Percentiles rank a stretch among this genome's conserved stretches.
These are phyloP conservation scores for Aphelocoma californica DNA, from an alignment of 2,797 vertebrate species.

Conservation along the genomic window DNA sequence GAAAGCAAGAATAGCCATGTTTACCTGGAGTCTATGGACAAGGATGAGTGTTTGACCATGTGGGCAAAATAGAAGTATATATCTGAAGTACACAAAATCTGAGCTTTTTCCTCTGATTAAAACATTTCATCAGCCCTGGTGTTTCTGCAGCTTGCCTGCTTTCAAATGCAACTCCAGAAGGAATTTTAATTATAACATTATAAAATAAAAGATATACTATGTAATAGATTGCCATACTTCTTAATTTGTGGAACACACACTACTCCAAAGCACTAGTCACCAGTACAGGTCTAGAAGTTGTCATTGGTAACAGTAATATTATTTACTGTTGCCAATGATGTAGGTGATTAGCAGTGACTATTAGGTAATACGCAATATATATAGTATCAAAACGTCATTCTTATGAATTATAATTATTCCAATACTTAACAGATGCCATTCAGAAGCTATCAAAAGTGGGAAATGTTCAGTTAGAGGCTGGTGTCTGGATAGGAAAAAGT, in stretches of 20 bases:
- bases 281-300: background rate
- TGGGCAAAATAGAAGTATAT: background rate
- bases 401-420: background rate
- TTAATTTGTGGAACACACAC: background rate
- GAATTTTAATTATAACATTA: background rate
- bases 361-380: accelerated
- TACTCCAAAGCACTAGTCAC: background rate
- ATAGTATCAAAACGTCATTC: background rate
- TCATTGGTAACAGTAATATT: background rate
- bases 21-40: background rate
- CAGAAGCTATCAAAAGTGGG: background rate
- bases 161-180: background rate
- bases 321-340: background rate
- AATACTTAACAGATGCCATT: background rate
- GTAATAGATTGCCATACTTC: background rate
- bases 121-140: background rate
- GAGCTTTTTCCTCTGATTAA: background rate
- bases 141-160: background rate
- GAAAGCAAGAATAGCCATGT: background rate
- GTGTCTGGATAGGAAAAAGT: background rate
- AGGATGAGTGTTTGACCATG: background rate
- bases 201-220: background rate
- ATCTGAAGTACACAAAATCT: background rate
- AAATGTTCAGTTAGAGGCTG: background rate
- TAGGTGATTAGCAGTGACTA: background rate